phyloP scores from a whole-genome alignment of 1,140 invertebrate genomes.

The Triops longicaudatus region DNA sequence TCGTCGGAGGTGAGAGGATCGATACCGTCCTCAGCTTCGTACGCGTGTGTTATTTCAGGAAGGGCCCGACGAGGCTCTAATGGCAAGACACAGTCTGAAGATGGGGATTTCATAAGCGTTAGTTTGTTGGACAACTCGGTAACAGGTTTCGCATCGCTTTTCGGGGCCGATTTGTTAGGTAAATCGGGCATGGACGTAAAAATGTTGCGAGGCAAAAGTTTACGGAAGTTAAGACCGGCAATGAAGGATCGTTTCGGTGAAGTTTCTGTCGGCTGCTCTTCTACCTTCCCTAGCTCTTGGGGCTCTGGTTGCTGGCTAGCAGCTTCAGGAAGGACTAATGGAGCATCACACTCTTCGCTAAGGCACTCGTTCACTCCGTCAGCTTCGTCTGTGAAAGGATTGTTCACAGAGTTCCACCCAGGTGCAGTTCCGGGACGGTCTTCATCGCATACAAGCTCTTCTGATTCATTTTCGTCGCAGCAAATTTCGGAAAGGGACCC shows the following conservation, averaged over 20 bases:
- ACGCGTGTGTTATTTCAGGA: conserved; percentile 23
- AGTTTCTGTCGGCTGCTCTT: neutral
- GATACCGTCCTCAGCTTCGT: conserved; percentile 13
- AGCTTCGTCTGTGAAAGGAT: neutral
- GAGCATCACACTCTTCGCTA: conserved; percentile 2
- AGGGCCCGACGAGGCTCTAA: conserved; percentile 1
- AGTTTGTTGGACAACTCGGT: neutral
- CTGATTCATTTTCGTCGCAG: neutral
- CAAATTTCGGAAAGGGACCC: neutral
- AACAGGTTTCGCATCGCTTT: neutral
- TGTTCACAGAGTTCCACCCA: neutral
- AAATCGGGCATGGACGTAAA: neutral
- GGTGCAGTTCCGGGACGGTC: neutral
- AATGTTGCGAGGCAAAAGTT: conserved; percentile 7
- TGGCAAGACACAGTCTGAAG: conserved; percentile 5
- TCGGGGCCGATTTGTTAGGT: neutral
- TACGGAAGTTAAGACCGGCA: neutral
- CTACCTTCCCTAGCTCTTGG: neutral
- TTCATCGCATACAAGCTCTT: neutral
- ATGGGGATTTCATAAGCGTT: neutral
- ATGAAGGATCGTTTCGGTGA: neutral
- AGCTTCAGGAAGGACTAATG: neutral
- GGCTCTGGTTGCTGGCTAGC: neutral
- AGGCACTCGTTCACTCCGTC: neutral
- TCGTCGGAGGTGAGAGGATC: conserved; percentile 13